Conservation (phyloP, 2,888 invertebrate species). For the Noctua janthe region DNA sequence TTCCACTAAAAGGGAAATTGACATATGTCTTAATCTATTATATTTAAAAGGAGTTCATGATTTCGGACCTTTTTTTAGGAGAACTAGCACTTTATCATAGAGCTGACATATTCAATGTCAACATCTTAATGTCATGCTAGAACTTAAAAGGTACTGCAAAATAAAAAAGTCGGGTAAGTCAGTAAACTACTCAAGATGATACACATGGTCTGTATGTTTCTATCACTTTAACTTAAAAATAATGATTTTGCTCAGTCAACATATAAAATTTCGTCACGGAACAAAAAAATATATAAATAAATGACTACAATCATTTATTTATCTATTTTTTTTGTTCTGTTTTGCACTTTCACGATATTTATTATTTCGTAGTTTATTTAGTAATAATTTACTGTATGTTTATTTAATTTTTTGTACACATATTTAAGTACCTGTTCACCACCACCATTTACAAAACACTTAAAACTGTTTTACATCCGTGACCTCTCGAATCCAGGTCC, state of each 20-base stretch:
- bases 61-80: not conserved
- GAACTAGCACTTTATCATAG: not conserved
- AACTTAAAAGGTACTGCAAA: not conserved
- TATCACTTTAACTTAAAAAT: not conserved
- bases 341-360: too few relatives aligned
- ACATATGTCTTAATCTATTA: slow-evolving; percentile 24
- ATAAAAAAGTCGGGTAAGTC: not conserved
- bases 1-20: slow-evolving; percentile 19
- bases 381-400: too few relatives aligned
- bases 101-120: not conserved
- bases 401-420: too few relatives aligned
- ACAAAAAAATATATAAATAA: too few relatives aligned
- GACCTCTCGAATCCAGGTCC: too few relatives aligned
- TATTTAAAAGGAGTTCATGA: not conserved
- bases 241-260: not conserved
- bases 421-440: too few relatives aligned
- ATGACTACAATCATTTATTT: too few relatives aligned
- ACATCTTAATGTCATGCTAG: not conserved
- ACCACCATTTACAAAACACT: too few relatives aligned
- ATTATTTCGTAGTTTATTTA: too few relatives aligned
- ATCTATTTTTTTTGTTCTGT: too few relatives aligned
- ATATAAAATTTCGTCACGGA: not conserved
- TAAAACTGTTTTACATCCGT: too few relatives aligned
- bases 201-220: not conserved
- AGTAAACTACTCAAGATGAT: not conserved